phyloP scores from a whole-genome alignment of 2,888 invertebrate species.

The Tipula vernalis region DNA sequence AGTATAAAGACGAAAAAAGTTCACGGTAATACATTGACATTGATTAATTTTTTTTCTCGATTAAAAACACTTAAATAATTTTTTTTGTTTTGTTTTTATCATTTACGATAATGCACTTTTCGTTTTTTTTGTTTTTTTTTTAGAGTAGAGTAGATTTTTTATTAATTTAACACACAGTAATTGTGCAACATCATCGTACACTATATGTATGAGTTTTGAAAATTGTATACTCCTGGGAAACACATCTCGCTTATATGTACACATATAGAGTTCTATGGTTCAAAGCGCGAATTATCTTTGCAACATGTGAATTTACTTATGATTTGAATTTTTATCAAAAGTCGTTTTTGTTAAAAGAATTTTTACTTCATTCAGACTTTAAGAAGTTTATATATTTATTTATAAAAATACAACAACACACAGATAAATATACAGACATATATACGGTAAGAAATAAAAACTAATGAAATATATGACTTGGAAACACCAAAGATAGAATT shows the following conservation, averaged over 20 bases:
- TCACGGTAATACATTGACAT: neutral
- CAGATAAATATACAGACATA: neutral
- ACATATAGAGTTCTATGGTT: neutral
- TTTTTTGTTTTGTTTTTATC: neutral
- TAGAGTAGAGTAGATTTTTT: neutral
- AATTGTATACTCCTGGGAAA: neutral
- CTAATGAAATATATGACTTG: neutral
- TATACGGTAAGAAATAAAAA: neutral
- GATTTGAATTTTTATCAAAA: conserved; percentile 5
- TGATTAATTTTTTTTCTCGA: neutral
- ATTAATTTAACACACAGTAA: neutral
- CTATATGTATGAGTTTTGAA: neutral
- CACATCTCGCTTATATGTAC: neutral
- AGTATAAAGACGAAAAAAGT: neutral
- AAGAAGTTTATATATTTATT: neutral
- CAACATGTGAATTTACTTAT: conserved; percentile 15
- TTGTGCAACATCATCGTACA: neutral
- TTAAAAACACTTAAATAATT: neutral
- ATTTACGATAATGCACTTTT: neutral
- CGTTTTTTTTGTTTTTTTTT: neutral
- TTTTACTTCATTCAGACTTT: neutral
- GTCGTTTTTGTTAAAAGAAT: neutral
- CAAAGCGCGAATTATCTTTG: conserved; percentile 14
- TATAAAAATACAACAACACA: neutral
- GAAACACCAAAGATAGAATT: conserved; percentile 4